Evolutionary conservation across 2,113 vertebrate species (phyloP).

Genomic region (Parus major): DNA sequence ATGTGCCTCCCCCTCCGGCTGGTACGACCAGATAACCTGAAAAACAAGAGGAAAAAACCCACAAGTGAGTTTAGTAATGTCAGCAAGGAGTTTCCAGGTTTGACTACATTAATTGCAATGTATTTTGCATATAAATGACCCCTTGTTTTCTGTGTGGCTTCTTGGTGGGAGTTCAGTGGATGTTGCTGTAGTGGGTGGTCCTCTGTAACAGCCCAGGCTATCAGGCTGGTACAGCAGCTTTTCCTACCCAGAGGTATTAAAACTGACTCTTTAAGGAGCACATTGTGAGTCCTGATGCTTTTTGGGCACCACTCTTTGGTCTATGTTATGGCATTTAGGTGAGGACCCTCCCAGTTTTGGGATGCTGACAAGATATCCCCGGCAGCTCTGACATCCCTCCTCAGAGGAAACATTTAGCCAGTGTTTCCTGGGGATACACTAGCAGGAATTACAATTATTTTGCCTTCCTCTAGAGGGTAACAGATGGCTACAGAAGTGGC

Average conservation of each 20-base stretch:
- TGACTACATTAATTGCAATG: not conserved
- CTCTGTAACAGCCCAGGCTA: not conserved
- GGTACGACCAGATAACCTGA: slow-evolving; percentile 93
- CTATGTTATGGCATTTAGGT: accelerated
- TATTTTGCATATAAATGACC: not conserved
- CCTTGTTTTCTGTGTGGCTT: not conserved
- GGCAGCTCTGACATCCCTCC: not conserved
- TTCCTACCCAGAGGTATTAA: not conserved
- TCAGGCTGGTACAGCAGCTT: not conserved
- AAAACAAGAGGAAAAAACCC: not conserved
- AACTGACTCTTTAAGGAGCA: not conserved
- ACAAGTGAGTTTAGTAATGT: not conserved
- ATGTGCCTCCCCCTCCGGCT: slow-evolving; percentile 91
- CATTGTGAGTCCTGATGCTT: not conserved
- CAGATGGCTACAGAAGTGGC: slow-evolving; percentile 1
- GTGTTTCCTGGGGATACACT: not conserved
- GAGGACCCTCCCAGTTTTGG: not conserved
- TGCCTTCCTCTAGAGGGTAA: slow-evolving; percentile 44
- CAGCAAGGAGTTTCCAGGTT: not conserved
- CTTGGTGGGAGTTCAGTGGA: not conserved
- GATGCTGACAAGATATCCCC: not conserved
- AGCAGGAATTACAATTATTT: not conserved
- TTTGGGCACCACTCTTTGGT: not conserved
- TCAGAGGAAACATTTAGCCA: not conserved
- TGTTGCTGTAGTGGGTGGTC: not conserved